Conservation (phyloP, 1,140 invertebrate species). For the Solenopsis invicta region DNA sequence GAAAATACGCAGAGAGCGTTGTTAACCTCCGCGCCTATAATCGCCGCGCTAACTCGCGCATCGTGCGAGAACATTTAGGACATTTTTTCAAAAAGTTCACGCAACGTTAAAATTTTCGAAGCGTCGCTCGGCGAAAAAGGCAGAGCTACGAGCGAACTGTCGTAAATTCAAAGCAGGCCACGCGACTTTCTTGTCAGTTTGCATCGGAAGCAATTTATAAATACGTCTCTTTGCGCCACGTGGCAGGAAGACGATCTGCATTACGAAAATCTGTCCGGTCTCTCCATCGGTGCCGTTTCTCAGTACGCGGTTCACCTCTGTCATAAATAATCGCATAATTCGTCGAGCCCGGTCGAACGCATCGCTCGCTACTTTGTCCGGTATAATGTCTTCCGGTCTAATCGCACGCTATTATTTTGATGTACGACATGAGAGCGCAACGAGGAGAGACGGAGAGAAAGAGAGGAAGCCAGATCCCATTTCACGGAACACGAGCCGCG, state of each 20-base stretch:
- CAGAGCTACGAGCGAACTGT: conserved; percentile 52
- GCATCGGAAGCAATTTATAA: conserved; percentile 82
- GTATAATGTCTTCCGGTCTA: conserved; percentile 79
- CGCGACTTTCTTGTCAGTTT: conserved; percentile 66
- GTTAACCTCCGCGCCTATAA: not conserved
- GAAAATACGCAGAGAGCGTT: not conserved
- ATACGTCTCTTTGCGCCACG: conserved; percentile 72
- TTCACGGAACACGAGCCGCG: conserved; percentile 73
- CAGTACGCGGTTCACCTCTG: conserved; percentile 29
- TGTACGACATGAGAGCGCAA: conserved; percentile 57
- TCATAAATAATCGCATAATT: conserved; percentile 78
- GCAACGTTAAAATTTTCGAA: conserved; percentile 17
- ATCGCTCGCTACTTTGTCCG: conserved; percentile 68
- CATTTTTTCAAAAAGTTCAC: conserved; percentile 55
- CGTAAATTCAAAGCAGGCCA: conserved; percentile 69
- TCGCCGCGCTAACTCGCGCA: not conserved
- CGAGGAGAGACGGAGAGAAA: conserved; percentile 8
- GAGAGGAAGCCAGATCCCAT: conserved; percentile 70
- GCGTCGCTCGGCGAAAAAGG: conserved; percentile 38
- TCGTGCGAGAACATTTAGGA: not conserved
- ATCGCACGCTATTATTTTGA: conserved; percentile 81
- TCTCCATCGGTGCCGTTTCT: conserved; percentile 66
- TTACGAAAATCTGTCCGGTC: conserved; percentile 46
- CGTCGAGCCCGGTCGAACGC: conserved; percentile 62
- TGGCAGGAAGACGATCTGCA: conserved; percentile 75